Evolutionary conservation across 1,140 invertebrate genomes (phyloP).

Genomic region (Cephus cinctus): DNA sequence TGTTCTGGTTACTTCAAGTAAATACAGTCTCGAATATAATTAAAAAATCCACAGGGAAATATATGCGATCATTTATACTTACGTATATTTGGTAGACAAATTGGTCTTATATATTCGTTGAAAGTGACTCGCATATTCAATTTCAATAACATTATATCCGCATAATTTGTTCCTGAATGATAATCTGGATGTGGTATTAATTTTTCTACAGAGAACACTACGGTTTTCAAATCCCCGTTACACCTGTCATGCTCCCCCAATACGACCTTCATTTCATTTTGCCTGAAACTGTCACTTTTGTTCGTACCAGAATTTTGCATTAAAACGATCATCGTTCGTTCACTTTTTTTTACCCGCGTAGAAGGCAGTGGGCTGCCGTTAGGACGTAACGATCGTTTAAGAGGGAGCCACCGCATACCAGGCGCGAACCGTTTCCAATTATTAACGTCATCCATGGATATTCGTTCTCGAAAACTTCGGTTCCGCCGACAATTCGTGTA

Average conservation of each 20-base stretch:
- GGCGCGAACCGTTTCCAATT: constrained; percentile 30
- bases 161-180: constrained; percentile 33
- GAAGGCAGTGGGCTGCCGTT: constrained; percentile 59
- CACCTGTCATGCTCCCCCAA: constrained; percentile 33
- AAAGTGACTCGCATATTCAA: constrained; percentile 44
- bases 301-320: background rate
- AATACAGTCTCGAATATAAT: constrained; percentile 10
- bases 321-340: background rate
- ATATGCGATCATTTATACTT: constrained; percentile 19
- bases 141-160: constrained; percentile 49
- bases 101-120: constrained; percentile 48
- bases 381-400: constrained; percentile 58
- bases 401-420: constrained; percentile 60
- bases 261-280: constrained; percentile 30
- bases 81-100: constrained; percentile 58
- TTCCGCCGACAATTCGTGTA: constrained; percentile 55
- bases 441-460: constrained; percentile 58
- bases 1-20: constrained; percentile 11
- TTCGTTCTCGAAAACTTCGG: constrained; percentile 45
- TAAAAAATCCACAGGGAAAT: constrained; percentile 16
- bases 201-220: constrained; percentile 31
- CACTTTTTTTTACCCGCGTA: constrained; percentile 6
- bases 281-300: constrained; percentile 19
- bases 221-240: constrained; percentile 16
- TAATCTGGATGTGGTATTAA: constrained; percentile 34